These are phyloP conservation scores for Psix sp. DNA, from an alignment of 1,140 invertebrate genomes.

Conservation along the genomic window DNA sequence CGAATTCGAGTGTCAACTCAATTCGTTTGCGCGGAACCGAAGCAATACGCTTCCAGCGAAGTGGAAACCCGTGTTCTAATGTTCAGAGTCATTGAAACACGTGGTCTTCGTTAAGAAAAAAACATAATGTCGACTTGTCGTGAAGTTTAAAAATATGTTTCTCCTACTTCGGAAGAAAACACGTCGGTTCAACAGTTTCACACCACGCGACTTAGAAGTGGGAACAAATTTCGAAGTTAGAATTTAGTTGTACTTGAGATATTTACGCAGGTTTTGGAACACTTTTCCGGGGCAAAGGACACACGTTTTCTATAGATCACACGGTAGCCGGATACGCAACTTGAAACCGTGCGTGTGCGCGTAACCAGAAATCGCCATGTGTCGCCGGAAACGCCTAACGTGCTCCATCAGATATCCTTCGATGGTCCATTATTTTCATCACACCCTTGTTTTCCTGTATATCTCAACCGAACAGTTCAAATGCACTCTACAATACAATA, in stretches of 20 bases:
- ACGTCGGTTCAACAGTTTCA: no score
- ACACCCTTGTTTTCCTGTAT: constrained; percentile 56
- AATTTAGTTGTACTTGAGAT: no score
- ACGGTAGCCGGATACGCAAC: constrained; percentile 40
- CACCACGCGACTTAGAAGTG: no score
- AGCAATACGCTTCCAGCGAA: constrained; percentile 26
- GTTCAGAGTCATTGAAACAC: constrained; percentile 30
- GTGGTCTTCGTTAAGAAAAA: constrained; percentile 24
- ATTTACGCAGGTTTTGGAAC: constrained; percentile 4
- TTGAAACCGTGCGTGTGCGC: constrained; percentile 53
- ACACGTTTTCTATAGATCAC: constrained; percentile 41
- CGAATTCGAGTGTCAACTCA: constrained; percentile 43
- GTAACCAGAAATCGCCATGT: constrained; percentile 60
- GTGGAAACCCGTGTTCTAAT: constrained; percentile 45
- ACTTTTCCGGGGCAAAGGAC: constrained; percentile 31
- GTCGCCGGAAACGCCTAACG: constrained; percentile 60
- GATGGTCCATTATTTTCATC: constrained; percentile 62
- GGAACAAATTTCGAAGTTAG: no score
- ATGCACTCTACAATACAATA: constrained; percentile 35
- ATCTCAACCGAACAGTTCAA: constrained; percentile 40
- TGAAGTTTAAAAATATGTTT: no score
- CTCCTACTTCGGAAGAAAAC: no score
- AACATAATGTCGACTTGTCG: no score
- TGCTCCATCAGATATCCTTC: constrained; percentile 56
- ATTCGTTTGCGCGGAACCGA: constrained; percentile 21